Evolutionary conservation across 2,888 invertebrate species (phyloP).

Genomic region (Brachypalpus laphriformis): DNA sequence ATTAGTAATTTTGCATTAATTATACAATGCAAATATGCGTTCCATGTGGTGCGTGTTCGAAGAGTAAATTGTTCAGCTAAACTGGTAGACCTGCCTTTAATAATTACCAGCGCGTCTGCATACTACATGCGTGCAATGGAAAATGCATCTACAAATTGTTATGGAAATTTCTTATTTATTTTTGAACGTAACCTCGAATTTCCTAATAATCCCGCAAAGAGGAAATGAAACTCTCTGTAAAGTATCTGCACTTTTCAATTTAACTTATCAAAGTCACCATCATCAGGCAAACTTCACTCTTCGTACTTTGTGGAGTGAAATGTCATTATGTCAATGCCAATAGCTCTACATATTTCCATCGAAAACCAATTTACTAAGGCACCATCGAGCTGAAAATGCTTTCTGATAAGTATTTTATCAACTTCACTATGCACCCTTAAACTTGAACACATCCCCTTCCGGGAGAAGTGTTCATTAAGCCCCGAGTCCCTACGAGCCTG

Average conservation of each 20-base stretch:
- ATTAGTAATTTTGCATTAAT: conserved; percentile 44
- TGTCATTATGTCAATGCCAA: conserved; percentile 51
- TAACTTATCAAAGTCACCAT: conserved; percentile 10
- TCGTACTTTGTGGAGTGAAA: not conserved
- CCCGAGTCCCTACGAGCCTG: conserved; percentile 2
- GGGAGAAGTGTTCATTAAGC: conserved; percentile 17
- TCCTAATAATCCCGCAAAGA: not conserved
- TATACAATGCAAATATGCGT: conserved; percentile 7
- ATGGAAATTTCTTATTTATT: conserved; percentile 5
- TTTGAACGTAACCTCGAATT: not conserved
- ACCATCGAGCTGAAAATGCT: conserved; percentile 12
- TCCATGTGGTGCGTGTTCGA: conserved; percentile 1
- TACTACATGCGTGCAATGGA: too few relatives aligned
- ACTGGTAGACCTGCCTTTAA: not conserved
- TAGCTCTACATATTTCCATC: conserved; percentile 40
- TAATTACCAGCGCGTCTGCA: too few relatives aligned
- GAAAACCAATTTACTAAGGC: conserved; percentile 45
- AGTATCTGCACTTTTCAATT: not conserved
- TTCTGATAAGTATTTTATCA: conserved; percentile 44
- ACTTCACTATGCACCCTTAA: conserved; percentile 1
- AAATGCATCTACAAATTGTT: not conserved
- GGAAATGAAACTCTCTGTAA: not conserved
- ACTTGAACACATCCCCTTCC: not conserved
- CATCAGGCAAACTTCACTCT: not conserved
- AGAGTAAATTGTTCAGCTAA: not conserved